A percentile compares a stretch with the other conserved stretches of the same genome.
Conservation (phyloP, 2,113 vertebrate genomes). For the Pachyramphus minor region DNA sequence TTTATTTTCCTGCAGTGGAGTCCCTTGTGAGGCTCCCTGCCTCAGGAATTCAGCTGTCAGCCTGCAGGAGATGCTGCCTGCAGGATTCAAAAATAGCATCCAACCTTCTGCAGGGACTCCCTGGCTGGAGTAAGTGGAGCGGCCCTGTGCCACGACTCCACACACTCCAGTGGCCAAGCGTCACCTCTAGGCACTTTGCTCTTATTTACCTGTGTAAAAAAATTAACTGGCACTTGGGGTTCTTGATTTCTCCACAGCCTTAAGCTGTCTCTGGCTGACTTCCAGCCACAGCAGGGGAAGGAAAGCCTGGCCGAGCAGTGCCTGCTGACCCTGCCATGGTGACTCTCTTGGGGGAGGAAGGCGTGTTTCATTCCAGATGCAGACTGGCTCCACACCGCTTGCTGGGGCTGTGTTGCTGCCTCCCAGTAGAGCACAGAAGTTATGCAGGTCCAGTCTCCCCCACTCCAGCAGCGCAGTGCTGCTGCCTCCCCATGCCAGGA, state of each 20-base stretch:
- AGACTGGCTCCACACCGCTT: neutral
- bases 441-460: accelerated
- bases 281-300: neutral
- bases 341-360: neutral
- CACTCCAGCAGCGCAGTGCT: accelerated
- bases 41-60: neutral
- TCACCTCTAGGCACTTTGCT: neutral
- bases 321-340: neutral
- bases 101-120: neutral
- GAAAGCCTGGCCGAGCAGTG: neutral
- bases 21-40: neutral
- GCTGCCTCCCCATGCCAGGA: neutral
- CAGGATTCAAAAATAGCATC: neutral
- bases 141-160: neutral
- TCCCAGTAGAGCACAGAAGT: neutral
- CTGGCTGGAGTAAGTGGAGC: neutral
- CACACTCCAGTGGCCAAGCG: neutral
- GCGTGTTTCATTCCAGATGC: neutral
- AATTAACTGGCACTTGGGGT: neutral
- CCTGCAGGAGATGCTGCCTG: neutral
- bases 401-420: neutral
- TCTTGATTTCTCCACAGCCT: neutral
- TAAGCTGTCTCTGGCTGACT: neutral
- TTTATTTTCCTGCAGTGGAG: neutral
- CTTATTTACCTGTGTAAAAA: neutral